These are phyloP conservation scores for Coelogynopora nodosa DNA, from an alignment of 2,888 invertebrate species.

Conservation along the genomic window DNA sequence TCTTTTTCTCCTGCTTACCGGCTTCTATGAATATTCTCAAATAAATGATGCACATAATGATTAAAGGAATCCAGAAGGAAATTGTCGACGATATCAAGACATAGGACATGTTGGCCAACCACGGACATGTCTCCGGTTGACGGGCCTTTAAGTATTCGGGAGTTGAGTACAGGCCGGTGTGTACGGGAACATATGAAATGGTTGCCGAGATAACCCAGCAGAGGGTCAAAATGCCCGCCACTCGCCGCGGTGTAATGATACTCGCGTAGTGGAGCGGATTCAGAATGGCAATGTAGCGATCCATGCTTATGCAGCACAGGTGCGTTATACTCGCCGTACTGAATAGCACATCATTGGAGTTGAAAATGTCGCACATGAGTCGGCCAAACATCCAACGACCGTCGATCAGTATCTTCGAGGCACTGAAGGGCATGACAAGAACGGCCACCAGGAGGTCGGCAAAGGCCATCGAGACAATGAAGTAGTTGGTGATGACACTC, in stretches of 20 bases:
- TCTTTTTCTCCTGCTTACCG: slow-evolving; percentile 56
- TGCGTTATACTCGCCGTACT: slow-evolving; percentile 80
- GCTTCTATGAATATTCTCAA: slow-evolving; percentile 58
- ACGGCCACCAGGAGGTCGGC: slow-evolving; percentile 84
- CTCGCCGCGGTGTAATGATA: slow-evolving; percentile 81
- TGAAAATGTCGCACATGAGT: slow-evolving; percentile 87
- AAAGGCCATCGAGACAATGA: slow-evolving; percentile 86
- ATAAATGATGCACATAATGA: slow-evolving; percentile 60
- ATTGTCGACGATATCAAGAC: slow-evolving; percentile 59
- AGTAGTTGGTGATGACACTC: slow-evolving; percentile 85
- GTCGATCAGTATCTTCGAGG: slow-evolving; percentile 55
- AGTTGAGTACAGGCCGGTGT: slow-evolving; percentile 83
- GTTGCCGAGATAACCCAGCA: slow-evolving; percentile 87
- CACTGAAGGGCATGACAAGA: slow-evolving; percentile 61
- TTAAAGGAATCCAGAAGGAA: slow-evolving; percentile 61
- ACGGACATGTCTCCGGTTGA: slow-evolving; percentile 67
- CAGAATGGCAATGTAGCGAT: slow-evolving; percentile 72
- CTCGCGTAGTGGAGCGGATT: slow-evolving; percentile 87
- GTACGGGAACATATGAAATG: slow-evolving; percentile 88
- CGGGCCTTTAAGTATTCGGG: background rate
- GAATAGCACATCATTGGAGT: slow-evolving; percentile 87
- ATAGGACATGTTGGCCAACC: slow-evolving; percentile 58
- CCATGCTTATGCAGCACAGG: slow-evolving; percentile 87
- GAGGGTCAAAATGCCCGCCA: slow-evolving; percentile 65
- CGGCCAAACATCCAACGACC: slow-evolving; percentile 82